Base-by-base conservation (phyloP, 2,113 vertebrate genomes). In the Melanocharis versteri region DNA sequence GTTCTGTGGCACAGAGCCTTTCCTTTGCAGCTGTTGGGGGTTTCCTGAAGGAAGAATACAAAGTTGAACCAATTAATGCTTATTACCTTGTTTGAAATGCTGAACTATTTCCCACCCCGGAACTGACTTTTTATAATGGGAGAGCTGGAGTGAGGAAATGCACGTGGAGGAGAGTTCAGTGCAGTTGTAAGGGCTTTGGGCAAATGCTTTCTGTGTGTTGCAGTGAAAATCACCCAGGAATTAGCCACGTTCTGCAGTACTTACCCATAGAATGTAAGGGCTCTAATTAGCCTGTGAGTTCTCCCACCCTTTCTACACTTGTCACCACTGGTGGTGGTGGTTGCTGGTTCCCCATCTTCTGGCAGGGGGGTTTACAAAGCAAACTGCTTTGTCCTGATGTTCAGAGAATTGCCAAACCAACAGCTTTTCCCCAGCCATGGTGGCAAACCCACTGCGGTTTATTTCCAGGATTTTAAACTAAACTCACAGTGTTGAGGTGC, bases 131-230 rank as follows among this genome's bases (percentile, higher is more conserved):
- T 2, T 26, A 0, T 33, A 9, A 10, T 2, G 2, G 21, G 35
- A 53, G 31, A 27, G 15, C 42, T 53, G n/a, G 57, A 19, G 42
- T 21, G 11, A 9, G 21, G 10, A 53, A 23, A 14, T 7, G 42
- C 28, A 4, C 0, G 0, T 16, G 1, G 0, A 47, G 28, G 22
- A n/a, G 23, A 61, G 20, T 28, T 65, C 56, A 48, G 28, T 16
- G 18, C 2, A 1, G 11, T 2, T 5, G 4, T 18, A 9, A 80
- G 30, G 11, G 27, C 3, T 54, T 64, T 69, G 33, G 12, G 13
- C 27, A 42, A 35, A 50, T 11, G 21, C 9, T 54, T 70, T 61
- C 28, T 62, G 4, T 65, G 21, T 51, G 10, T 28, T 50, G 40
- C 22, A 57, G 27, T 66, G 51, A 22, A 35, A 50, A 33, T 28